Evolutionary conservation across 2,113 vertebrate genomes (phyloP), one percentile per base, ranked within the genome.

Genomic region (Riparia riparia): DNA sequence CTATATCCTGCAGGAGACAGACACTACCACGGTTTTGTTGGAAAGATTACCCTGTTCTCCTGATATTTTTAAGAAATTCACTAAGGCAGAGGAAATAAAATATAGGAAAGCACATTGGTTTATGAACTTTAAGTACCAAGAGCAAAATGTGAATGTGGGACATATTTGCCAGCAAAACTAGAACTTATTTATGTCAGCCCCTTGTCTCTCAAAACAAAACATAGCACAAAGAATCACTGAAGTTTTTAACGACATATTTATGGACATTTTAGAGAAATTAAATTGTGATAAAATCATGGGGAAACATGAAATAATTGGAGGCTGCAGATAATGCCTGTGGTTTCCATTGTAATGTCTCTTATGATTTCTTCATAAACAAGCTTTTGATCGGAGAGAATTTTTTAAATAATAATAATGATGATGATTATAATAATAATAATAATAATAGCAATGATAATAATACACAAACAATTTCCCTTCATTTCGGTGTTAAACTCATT

Each of bases 61-160:
- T 47, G 9, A 25, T 29, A 44, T 74, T 65, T 56, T 37, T 6
- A 7, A 39, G 26, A 9, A 20, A 39, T 34, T 87, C 7, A 16
- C 5, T 71, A 47, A 72, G 10, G 4, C 5, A 61, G 71, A 76
- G 3, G 2, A 5, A 7, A 29, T 26, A 60, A 60, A 49, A 21
- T 28, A 32, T 3, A 8, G 10, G 17, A 28, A n/a, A 63, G 32
- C 19, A n/a, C 1, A 0, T 42, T 66, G 28, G 2, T 22, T 65
- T 21, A 9, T 37, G 15, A 8, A 15, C 14, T 80, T 82, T 41
- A 76, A 28, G 8, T 56, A 17, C 4, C 2, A 2, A 22, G 13
- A 91, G 31, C 5, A 87, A 61, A 78, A 84, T 29, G 14, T 26
- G 34, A 74, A 79, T 4, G 9, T 42, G 14, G 12, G 8, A 44